These are phyloP conservation scores for Eira barbara DNA, from an alignment of 2,113 vertebrate genomes.

Conservation along the genomic window DNA sequence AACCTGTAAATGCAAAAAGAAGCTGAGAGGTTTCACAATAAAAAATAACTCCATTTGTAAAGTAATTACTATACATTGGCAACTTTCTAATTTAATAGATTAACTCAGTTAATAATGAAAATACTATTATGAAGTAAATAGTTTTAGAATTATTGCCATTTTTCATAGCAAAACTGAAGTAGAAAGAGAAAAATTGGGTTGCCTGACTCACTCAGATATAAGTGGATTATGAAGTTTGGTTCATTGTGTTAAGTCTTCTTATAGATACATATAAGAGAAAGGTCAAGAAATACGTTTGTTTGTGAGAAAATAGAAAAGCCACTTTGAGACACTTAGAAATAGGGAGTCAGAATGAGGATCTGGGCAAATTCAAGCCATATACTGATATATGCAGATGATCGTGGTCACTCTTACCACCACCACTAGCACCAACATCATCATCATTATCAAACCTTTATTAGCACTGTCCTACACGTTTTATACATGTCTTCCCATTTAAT, in stretches of 20 bases:
- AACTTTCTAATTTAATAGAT: background rate
- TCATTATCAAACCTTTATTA: background rate
- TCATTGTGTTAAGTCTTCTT: background rate
- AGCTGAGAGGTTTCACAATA: background rate
- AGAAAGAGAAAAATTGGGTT: background rate
- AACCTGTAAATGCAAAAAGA: background rate
- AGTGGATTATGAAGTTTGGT: background rate
- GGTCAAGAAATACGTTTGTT: background rate
- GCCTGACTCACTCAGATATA: background rate
- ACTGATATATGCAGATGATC: background rate
- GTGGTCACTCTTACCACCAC: background rate
- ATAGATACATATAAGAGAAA: background rate
- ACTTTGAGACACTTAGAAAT: background rate
- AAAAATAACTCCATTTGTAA: background rate
- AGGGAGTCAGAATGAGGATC: background rate
- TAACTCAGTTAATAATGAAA: background rate
- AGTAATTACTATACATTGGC: background rate
- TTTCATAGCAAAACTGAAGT: background rate
- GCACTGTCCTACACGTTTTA: background rate
- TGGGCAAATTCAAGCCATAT: background rate
- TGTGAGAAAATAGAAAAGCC: background rate
- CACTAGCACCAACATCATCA: background rate
- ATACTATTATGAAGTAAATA: background rate
- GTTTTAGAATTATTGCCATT: background rate
- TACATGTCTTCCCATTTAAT: background rate